Evolutionary conservation across 2,113 vertebrate species (phyloP).

Genomic region (Macquaria australasica): DNA sequence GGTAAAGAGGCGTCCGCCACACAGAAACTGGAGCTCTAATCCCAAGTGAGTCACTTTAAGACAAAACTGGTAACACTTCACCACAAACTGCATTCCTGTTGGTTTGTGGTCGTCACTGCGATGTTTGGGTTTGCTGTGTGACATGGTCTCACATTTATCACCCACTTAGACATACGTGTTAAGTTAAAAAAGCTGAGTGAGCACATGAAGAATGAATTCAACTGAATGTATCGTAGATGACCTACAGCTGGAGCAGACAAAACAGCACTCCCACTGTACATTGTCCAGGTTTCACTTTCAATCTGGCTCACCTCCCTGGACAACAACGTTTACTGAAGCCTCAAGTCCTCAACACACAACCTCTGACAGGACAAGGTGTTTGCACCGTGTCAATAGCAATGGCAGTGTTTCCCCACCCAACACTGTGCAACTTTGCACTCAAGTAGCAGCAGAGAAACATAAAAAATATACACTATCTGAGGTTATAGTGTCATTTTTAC

Average conservation of each 20-base stretch:
- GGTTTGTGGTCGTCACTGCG: constrained; percentile 4
- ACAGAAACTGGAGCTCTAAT: background rate
- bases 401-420: background rate
- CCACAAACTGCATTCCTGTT: constrained; percentile 5
- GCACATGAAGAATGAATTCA: background rate
- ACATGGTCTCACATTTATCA: background rate
- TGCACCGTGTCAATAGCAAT: background rate
- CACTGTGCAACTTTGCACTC: background rate
- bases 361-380: constrained; percentile 11
- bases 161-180: background rate
- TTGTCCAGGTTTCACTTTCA: constrained; percentile 34
- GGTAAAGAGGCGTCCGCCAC: background rate
- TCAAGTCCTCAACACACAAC: background rate
- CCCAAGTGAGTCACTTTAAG: background rate
- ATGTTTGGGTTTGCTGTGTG: constrained; percentile 1
- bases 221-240: background rate
- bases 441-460: background rate
- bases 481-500: background rate
- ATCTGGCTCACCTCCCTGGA: background rate
- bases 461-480: background rate
- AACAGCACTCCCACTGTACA: background rate
- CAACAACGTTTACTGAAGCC: background rate
- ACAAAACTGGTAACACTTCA: background rate
- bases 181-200: background rate
- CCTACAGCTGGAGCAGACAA: background rate